A percentile compares a stretch with the other conserved stretches of the same genome.
These are phyloP conservation scores for Cephus nigrinus DNA, from an alignment of 2,888 invertebrate species.

Conservation along the genomic window DNA sequence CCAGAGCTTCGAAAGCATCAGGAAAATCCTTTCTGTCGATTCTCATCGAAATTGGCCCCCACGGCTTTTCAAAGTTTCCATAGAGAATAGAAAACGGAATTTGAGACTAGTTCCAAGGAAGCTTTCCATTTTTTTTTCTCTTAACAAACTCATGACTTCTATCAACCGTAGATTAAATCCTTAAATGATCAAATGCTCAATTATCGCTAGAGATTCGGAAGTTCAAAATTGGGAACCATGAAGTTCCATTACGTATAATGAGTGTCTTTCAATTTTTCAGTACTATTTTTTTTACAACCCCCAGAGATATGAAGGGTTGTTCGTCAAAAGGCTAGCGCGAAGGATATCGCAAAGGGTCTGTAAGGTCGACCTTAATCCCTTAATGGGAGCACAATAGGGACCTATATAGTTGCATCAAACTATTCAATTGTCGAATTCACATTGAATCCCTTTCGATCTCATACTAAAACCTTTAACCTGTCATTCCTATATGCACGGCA, in stretches of 20 bases:
- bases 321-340: background rate
- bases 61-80: background rate
- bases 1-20: background rate
- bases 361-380: background rate
- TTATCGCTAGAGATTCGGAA: background rate
- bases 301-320: background rate
- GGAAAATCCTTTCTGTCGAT: background rate
- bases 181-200: background rate
- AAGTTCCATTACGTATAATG: background rate
- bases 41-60: background rate
- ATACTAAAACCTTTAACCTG: background rate
- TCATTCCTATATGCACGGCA: background rate
- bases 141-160: background rate
- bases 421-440: background rate
- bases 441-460: background rate
- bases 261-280: background rate
- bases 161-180: no score
- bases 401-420: background rate
- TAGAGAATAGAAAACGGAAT: background rate
- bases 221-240: background rate
- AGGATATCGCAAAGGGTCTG: background rate
- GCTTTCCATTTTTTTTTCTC: no score
- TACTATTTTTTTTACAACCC: background rate
- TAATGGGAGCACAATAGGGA: background rate
- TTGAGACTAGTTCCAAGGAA: background rate